Base-by-base conservation (phyloP, 2,888 invertebrate genomes). In the Gryllus longicercus region DNA sequence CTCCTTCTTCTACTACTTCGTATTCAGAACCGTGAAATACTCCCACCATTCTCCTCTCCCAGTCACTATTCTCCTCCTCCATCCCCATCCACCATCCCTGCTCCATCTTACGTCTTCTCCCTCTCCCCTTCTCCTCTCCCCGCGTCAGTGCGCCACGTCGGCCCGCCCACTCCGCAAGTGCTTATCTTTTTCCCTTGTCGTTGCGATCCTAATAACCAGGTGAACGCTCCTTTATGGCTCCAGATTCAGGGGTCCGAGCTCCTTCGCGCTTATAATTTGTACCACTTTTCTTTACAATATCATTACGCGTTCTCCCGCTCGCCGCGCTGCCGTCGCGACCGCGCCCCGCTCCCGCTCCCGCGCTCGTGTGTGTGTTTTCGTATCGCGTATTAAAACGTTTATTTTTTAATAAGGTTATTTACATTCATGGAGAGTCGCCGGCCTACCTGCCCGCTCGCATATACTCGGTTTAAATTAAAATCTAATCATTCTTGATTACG, bases 161-260 rank as follows among this genome's bases (percentile, higher is more conserved):
- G 16, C 63, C 63, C 63, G 14, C n/a, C 63, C 16, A 14, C 63
- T 63, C 63, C 16, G n/a, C 63, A 38, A 38, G 16, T 63, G 63
- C 63, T 63, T 63, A 63, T 63, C 63, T 63, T n/a, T n/a, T 63
- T 63, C 63, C n/a, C 63, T 63, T 63, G 63, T 63, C 63, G 63
- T 63, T 14, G 63, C 14, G 63, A 12, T 18, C 63, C 63, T 79
- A 79, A 79, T 79, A 79, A 79, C 63, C 76, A 76, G 74, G 76
- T 79, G 51, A 79, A 80, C 21, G 76, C 74, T 78, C 50, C 50
- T 80, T 80, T 77, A 80, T 80, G 80, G 78, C 50, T 74, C 25
- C 74, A 80, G 80, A 80, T 80, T 80, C 77, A 75, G 80, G 80
- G 80, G 77, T 80, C 74, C 80, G 51, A 50, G 77, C 23, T 23